Conservation (phyloP, 2,113 vertebrate genomes). For the Rhinoderma darwinii region DNA sequence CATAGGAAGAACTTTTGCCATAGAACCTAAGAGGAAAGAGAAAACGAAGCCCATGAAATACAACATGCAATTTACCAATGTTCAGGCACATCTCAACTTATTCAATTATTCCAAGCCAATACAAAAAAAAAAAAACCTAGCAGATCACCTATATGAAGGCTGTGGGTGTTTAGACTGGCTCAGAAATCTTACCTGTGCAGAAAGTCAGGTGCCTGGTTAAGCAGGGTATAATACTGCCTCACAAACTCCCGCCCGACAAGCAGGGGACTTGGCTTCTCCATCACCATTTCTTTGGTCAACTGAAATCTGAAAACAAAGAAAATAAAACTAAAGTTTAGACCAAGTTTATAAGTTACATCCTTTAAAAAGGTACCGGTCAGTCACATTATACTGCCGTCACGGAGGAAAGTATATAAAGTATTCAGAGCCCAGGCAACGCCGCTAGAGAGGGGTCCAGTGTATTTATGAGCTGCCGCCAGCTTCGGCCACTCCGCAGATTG, state of each 20-base stretch:
- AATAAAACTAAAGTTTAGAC: slow-evolving; percentile 59
- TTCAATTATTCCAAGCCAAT: not conserved
- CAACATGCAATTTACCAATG: not conserved
- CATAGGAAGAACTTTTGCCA: slow-evolving; percentile 97
- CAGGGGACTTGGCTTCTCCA: slow-evolving; percentile 99
- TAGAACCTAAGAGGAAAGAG: slow-evolving; percentile 82
- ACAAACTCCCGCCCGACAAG: slow-evolving; percentile 99
- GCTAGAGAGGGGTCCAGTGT: no score
- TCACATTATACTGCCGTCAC: no score
- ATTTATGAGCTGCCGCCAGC: no score
- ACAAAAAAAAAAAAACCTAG: no score
- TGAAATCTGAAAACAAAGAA: slow-evolving; percentile 72
- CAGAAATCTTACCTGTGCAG: slow-evolving; percentile 85
- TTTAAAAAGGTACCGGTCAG: no score
- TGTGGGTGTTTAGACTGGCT: no score
- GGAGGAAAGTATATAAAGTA: no score
- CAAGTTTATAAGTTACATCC: no score
- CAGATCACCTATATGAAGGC: no score
- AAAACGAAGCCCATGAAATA: not conserved
- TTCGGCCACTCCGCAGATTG: no score
- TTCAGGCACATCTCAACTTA: not conserved
- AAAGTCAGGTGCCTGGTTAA: slow-evolving; percentile 97
- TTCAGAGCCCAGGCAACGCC: no score
- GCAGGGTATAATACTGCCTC: slow-evolving; percentile 97
- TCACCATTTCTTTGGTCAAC: slow-evolving; percentile 99